Base-by-base conservation (phyloP, 1,140 invertebrate genomes). In the Trichonephila clavata region DNA sequence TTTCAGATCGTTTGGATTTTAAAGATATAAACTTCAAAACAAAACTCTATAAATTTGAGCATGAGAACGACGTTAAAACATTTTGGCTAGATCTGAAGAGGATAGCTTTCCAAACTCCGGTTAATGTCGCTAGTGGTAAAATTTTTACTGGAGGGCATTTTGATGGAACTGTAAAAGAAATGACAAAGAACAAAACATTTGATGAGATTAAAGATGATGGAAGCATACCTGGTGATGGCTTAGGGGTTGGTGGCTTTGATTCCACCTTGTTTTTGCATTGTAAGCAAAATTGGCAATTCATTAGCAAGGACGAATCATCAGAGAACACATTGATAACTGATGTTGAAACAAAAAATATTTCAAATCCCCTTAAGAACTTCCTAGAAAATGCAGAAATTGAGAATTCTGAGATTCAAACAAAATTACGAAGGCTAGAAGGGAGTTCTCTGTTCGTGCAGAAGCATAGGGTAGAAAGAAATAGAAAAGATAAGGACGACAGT, bases 81-180 rank as follows among this genome's bases (percentile, higher is more conserved):
- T 98, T 97, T 95, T 98, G 98, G 98, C 96, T 95, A 86, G 97
- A 97, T 77, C 95, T 98, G 95, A 97, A 97, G 96, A 96, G 96
- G 60, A 97, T 97, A 77, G 97, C 97, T 94, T 96, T 97, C 27
- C 96, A 97, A 91, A 98, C 97, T 0, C 96, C 96, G 61, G 95
- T 98, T 18, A 7, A 16, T 61, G 60, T 1, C 13, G 6, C 16
- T 6, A 6, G 60, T 18, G 97, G 97, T 39, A 96, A 96, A 63
- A 95, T 95, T 63, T 94, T 86, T 71, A 87, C 89, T 68, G 80
- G 95, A 96, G 50, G 88, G 96, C 5, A 94, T 95, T 14, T 96
- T 21, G 97, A 97, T 94, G 95, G 95, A 20, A 95, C 95, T 27
- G 96, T 97, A 95, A 95, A 96, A 4, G 95, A 96, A 39, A 94